A percentile compares a stretch with the other conserved stretches of the same genome.
Conservation (phyloP, 2,888 invertebrate species). For the Leucozona laternaria region DNA sequence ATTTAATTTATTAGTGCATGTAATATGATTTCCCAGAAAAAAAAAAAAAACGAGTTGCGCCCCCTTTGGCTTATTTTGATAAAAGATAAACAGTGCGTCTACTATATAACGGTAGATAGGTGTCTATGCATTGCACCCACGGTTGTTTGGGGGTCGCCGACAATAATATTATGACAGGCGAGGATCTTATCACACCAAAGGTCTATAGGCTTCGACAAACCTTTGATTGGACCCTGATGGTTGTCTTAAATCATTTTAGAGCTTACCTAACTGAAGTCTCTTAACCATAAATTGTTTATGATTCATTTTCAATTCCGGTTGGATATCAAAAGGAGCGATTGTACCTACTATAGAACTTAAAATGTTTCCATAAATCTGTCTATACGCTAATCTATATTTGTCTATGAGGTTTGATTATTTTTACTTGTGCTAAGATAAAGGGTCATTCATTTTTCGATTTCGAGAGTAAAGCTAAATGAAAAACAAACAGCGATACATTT, state of each 20-base stretch:
- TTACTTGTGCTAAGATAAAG: neutral
- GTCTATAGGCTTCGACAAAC: neutral
- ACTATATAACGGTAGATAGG: neutral
- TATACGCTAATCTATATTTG: neutral
- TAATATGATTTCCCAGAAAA: conserved; percentile 32
- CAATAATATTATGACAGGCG: neutral
- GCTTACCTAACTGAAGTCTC: neutral
- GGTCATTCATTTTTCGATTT: no score
- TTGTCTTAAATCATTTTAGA: neutral
- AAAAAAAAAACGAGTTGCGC: neutral
- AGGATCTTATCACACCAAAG: conserved; percentile 14
- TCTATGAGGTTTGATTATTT: neutral
- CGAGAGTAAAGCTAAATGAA: no score
- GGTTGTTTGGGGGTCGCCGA: neutral
- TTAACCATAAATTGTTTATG: neutral
- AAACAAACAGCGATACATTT: no score
- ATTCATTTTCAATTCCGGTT: conserved; percentile 20
- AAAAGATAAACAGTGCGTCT: neutral
- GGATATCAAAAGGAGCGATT: conserved; percentile 18
- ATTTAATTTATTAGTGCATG: conserved; percentile 70
- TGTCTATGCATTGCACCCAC: neutral
- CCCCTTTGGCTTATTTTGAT: neutral
- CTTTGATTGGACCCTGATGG: neutral
- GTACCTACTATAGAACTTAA: conserved; percentile 1
- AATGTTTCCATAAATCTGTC: conserved; percentile 5